Percentiles rank a stretch among this genome's conserved stretches.
These are phyloP conservation scores for Diadromus collaris DNA, from an alignment of 2,888 invertebrate species.

Conservation along the genomic window DNA sequence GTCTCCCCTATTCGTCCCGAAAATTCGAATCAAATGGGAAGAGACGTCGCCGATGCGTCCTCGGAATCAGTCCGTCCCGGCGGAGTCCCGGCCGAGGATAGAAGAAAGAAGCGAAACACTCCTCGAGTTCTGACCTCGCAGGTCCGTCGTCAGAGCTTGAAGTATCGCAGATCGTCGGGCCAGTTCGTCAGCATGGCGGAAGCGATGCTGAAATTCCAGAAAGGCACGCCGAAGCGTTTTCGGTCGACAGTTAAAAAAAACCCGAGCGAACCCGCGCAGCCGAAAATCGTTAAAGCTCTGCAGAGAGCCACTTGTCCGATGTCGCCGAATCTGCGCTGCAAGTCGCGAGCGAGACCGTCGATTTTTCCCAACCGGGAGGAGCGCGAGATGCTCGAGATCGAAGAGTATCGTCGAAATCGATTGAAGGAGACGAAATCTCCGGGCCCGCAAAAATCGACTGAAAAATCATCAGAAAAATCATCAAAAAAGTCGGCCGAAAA, in stretches of 20 bases:
- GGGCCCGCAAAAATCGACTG: conserved; percentile 68
- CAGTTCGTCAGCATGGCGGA: conserved; percentile 82
- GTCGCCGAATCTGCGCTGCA: conserved; percentile 72
- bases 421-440: conserved; percentile 84
- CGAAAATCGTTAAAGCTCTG: conserved; percentile 58
- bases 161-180: conserved; percentile 58
- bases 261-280: conserved; percentile 69
- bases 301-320: conserved; percentile 70
- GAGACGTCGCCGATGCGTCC: not conserved
- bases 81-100: not conserved
- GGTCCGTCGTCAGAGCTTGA: conserved; percentile 66
- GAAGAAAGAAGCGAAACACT: not conserved
- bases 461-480: no score
- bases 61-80: not conserved
- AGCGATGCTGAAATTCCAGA: conserved; percentile 81
- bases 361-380: conserved; percentile 83
- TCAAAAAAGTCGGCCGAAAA: conserved; percentile 79
- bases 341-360: conserved; percentile 81
- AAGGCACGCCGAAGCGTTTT: conserved; percentile 82
- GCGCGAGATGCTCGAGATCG: conserved; percentile 83
- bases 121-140: conserved; percentile 64
- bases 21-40: no score
- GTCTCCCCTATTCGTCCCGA: no score
- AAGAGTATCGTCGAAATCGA: conserved; percentile 85
- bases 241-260: conserved; percentile 73